Conservation (phyloP, 2,888 invertebrate species). For the Teleogryllus oceanicus region DNA sequence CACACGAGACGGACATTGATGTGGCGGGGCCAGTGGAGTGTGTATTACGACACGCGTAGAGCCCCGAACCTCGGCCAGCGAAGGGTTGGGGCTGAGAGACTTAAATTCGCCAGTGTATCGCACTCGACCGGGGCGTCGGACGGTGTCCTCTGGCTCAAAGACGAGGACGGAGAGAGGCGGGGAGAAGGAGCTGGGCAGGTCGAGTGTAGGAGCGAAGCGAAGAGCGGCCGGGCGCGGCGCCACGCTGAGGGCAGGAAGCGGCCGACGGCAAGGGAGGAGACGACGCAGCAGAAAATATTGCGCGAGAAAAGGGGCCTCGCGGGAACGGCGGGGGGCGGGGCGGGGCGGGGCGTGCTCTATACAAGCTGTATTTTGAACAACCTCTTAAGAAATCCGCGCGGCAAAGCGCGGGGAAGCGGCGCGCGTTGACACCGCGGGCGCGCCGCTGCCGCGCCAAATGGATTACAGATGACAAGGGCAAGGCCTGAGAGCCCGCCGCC, state of each 20-base stretch:
- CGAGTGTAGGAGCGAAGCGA: no score
- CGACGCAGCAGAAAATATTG: not conserved
- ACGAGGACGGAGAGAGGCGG: not conserved
- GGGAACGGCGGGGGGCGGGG: no score
- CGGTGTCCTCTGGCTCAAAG: no score
- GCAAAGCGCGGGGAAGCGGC: not conserved
- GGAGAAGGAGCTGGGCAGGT: not conserved
- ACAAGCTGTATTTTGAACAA: constrained; percentile 3
- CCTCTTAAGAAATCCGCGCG: not conserved
- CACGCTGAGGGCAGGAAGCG: not conserved
- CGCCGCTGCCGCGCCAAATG: not conserved
- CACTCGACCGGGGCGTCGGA: no score
- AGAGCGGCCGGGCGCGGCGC: no score
- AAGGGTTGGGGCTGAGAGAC: no score
- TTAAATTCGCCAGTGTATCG: no score
- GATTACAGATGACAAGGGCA: constrained; percentile 8
- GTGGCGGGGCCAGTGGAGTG: no score
- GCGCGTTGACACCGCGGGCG: not conserved
- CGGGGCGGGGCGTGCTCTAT: not conserved
- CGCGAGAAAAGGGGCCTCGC: no score
- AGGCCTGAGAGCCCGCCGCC: constrained; percentile 6
- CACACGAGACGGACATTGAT: no score
- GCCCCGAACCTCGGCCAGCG: no score
- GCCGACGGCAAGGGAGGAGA: not conserved
- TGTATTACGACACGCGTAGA: no score